Evolutionary conservation across 2,888 invertebrate genomes (phyloP), one percentile per base, ranked within the genome.

Genomic region (Nudaria mundana): DNA sequence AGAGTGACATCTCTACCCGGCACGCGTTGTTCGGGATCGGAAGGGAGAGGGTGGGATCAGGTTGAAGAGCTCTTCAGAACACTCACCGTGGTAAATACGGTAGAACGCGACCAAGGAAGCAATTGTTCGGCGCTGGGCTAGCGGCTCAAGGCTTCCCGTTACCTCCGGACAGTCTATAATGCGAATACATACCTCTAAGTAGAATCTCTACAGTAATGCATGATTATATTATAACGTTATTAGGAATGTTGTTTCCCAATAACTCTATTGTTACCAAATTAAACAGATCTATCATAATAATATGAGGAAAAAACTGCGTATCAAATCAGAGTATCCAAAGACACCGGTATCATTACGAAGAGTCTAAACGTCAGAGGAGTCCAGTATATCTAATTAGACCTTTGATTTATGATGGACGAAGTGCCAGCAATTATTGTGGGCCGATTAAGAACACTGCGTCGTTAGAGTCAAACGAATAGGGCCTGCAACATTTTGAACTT

Each of bases 351-450:
- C 45, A 62, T 66, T 66, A 66, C 34, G 37, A 39, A 31, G 42
- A 53, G 45, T 41, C 47, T 55, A 53, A 51, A 60, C 59, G 66
- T 68, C 66, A 62, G 40, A 40, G 47, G 56, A 63, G 51, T 58
- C 53, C 54, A 53, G 56, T 71, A 62, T 66, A 69, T 66, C 73
- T 77, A 77, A 76, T 77, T 72, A 72, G 61, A 49, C 40, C 45
- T 40, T 62, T 78, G 77, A 80, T 80, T 77, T 80, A 80, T 72
- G 66, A 60, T 57, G 57, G 61, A 52, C 50, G 60, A 69, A 73
- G 67, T 74, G 67, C 67, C 57, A 62, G 66, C 71, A 76, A 76
- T 76, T 75, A 76, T 65, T 63, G 49, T 52, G 57, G 45, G 41
- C 51, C 64, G 65, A 72, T 65, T 68, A 69, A 56, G 62, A 71